Conservation (phyloP, 1,140 invertebrate species). For the Himalopsyche phryganea region DNA sequence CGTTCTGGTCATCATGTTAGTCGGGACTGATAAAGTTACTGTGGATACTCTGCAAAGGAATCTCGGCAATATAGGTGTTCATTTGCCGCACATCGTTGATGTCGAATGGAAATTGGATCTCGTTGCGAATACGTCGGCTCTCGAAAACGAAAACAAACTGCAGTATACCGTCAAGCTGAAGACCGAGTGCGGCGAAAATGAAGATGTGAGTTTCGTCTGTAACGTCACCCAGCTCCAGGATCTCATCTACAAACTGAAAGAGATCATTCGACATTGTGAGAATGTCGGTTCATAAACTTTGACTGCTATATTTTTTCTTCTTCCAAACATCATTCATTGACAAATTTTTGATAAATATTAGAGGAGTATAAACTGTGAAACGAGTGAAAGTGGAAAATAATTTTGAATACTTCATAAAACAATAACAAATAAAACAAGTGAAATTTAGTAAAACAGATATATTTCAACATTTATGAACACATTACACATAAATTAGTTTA, state of each 20-base stretch:
- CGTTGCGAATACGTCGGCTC: constrained; percentile 42
- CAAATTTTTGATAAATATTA: no score
- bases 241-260: constrained; percentile 64
- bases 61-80: constrained; percentile 49
- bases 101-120: constrained; percentile 64
- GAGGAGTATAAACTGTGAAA: no score
- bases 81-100: constrained; percentile 61
- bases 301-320: no score
- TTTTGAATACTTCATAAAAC: no score
- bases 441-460: no score
- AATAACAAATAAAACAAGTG: no score
- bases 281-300: constrained; percentile 39
- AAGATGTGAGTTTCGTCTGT: constrained; percentile 58
- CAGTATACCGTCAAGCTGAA: constrained; percentile 45
- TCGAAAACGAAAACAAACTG: constrained; percentile 43
- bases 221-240: constrained; percentile 63
- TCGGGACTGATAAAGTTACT: constrained; percentile 7
- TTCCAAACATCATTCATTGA: no score
- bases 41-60: constrained; percentile 12
- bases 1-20: constrained; percentile 8
- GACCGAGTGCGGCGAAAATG: constrained; percentile 44
- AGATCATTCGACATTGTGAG: constrained; percentile 60
- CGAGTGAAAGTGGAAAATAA: no score
- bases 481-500: no score
- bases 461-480: no score